A percentile compares a stretch with the other conserved stretches of the same genome.
Conservation (phyloP, 2,797 vertebrate genomes). For the Odontamblyopus rebecca region DNA sequence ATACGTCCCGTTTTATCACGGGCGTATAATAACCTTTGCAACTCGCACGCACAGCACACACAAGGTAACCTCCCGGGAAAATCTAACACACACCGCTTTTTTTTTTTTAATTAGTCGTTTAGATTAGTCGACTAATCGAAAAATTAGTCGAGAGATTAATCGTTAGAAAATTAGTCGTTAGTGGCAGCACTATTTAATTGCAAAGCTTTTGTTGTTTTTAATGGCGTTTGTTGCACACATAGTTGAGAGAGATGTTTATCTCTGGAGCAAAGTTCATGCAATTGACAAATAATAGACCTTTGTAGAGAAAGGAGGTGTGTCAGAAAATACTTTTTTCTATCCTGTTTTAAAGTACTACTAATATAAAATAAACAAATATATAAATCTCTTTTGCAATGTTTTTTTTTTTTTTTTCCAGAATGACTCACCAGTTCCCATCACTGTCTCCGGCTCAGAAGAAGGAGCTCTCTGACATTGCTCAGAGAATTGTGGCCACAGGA, state of each 20-base stretch:
- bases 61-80: too few relatives aligned
- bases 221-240: neutral
- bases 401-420: constrained; percentile 59
- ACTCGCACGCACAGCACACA: too few relatives aligned
- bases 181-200: neutral
- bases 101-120: too few relatives aligned
- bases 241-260: constrained; percentile 1
- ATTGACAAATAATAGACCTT: neutral
- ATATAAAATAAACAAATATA: neutral
- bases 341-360: neutral
- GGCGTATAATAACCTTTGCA: too few relatives aligned
- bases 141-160: too few relatives aligned
- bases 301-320: neutral
- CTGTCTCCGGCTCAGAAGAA: constrained; percentile 90
- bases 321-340: neutral
- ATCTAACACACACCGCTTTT: too few relatives aligned
- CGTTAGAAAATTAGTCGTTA: too few relatives aligned
- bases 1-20: too few relatives aligned
- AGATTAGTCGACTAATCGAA: too few relatives aligned
- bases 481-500: constrained; percentile 85
- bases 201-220: neutral
- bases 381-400: neutral
- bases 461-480: constrained; percentile 87
- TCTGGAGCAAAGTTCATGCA: neutral
- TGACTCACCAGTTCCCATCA: constrained; percentile 89